phyloP scores from a whole-genome alignment of 2,113 vertebrate species.

The Ondatra zibethicus region DNA sequence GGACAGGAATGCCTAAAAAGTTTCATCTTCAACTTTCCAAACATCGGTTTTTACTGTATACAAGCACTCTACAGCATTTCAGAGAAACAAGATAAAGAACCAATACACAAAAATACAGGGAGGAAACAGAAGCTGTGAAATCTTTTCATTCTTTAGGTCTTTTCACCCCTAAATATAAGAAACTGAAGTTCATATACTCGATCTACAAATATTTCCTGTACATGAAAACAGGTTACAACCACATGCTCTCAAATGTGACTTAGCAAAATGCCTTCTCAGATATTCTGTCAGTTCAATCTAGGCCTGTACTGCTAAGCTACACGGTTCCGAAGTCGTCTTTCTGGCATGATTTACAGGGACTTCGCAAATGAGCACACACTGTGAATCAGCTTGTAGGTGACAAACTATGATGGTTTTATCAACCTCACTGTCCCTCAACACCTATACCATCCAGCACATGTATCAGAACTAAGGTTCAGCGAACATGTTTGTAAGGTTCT shows the following conservation, averaged over 20 bases:
- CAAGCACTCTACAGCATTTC: not conserved
- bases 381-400: not conserved
- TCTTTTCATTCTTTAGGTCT: constrained; percentile 9
- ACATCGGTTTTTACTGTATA: not conserved
- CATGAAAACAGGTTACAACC: not conserved
- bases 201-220: not conserved
- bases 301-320: not conserved
- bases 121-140: constrained; percentile 10
- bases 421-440: not conserved
- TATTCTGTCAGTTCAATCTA: not conserved
- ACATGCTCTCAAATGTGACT: not conserved
- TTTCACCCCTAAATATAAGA: not conserved
- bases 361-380: not conserved
- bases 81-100: constrained; percentile 18
- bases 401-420: not conserved
- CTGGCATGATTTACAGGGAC: not conserved
- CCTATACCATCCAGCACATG: not conserved
- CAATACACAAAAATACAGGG: constrained; percentile 32
- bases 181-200: not conserved
- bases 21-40: constrained; percentile 20
- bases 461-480: not conserved
- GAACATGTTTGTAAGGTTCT: not conserved
- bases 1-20: not conserved
- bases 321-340: not conserved
- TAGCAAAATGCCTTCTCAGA: not conserved